Evolutionary conservation across 2,797 vertebrate species (phyloP).

Genomic region (Hemitrygon akajei): DNA sequence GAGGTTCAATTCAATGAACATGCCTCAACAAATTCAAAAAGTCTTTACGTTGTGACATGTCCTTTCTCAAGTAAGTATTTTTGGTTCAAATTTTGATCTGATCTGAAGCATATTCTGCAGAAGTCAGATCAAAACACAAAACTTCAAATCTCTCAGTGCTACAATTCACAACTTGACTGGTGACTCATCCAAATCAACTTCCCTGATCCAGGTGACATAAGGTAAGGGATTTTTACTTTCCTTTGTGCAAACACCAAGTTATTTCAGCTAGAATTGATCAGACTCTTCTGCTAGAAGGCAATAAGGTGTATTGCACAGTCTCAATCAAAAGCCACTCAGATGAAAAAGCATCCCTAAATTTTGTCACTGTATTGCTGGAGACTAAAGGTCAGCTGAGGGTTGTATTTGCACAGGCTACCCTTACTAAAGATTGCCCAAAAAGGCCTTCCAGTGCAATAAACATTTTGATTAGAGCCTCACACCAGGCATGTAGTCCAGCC

Average conservation of each 20-base stretch:
- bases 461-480: not conserved
- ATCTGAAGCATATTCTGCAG: not conserved
- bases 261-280: not conserved
- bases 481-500: not conserved
- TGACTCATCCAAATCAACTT: slow-evolving; percentile 3
- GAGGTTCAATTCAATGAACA: not conserved
- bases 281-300: not conserved
- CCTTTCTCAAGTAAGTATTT: not conserved
- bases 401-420: not conserved
- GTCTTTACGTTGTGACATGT: not conserved
- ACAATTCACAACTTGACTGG: not conserved
- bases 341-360: not conserved
- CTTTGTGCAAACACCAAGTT: not conserved
- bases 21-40: not conserved
- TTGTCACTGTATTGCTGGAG: not conserved
- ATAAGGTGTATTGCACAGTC: not conserved
- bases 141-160: not conserved
- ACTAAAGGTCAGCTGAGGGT: not conserved
- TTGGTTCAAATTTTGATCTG: not conserved
- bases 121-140: not conserved
- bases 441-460: not conserved
- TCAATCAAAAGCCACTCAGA: not conserved
- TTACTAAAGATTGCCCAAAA: not conserved
- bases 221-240: not conserved
- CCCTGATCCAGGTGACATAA: not conserved